phyloP scores from a whole-genome alignment of 2,888 invertebrate genomes.

The Adelphocoris suturalis region DNA sequence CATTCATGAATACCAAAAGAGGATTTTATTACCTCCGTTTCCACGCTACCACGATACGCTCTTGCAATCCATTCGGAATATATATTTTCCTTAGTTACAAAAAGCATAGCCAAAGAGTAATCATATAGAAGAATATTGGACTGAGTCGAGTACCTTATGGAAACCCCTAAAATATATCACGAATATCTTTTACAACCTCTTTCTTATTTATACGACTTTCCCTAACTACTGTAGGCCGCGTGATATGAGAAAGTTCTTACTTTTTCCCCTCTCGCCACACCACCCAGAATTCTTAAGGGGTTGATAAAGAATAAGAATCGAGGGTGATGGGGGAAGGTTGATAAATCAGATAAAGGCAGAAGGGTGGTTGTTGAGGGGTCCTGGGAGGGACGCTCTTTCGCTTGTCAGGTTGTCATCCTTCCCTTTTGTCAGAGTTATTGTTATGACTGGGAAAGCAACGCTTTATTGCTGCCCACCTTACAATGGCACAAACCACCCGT shows the following conservation, averaged over 20 bases:
- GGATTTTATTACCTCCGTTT: slow-evolving; percentile 41
- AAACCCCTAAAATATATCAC: slow-evolving; percentile 12
- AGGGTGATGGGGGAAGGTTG: slow-evolving; percentile 61
- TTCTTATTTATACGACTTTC: slow-evolving; percentile 62
- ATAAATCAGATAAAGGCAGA: slow-evolving; percentile 67
- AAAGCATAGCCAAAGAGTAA: not conserved
- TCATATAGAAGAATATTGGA: slow-evolving; percentile 20
- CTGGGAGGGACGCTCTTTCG: slow-evolving; percentile 14
- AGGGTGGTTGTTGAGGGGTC: slow-evolving; percentile 43
- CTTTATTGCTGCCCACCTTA: slow-evolving; percentile 71
- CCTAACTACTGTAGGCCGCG: slow-evolving; percentile 4
- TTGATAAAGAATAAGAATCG: slow-evolving; percentile 69
- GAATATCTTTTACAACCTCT: slow-evolving; percentile 35
- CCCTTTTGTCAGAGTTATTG: slow-evolving; percentile 67
- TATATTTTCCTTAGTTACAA: slow-evolving; percentile 29
- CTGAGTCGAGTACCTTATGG: slow-evolving; percentile 45
- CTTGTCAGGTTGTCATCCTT: slow-evolving; percentile 68
- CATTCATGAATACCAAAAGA: slow-evolving; percentile 49
- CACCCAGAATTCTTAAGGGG: slow-evolving; percentile 63
- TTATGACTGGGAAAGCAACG: slow-evolving; percentile 59
- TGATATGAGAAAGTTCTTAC: slow-evolving; percentile 34
- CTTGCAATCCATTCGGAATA: slow-evolving; percentile 25
- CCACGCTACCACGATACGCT: not conserved
- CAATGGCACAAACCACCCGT: slow-evolving; percentile 72
- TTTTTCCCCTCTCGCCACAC: not conserved